phyloP scores from a whole-genome alignment of 2,797 vertebrate species.

The Scolopax bukidnonensis region DNA sequence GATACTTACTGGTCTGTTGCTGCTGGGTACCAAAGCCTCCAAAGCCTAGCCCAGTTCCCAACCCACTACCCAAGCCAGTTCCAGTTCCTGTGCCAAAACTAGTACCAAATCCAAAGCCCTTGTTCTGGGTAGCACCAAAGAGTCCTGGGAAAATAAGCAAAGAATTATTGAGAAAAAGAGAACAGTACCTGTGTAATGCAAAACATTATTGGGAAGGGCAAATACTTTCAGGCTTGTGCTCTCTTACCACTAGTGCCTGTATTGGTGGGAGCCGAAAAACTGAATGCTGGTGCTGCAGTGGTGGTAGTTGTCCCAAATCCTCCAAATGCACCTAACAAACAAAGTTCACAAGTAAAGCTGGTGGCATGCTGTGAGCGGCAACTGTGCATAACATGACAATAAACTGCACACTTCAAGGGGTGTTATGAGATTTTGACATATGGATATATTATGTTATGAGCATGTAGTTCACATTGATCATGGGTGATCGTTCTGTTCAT shows the following conservation, averaged over 20 bases:
- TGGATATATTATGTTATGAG: not conserved
- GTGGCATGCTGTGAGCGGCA: rapidly evolving
- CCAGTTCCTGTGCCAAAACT: constrained; percentile 85
- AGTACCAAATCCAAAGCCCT: constrained; percentile 93
- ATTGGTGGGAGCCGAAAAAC: constrained; percentile 88
- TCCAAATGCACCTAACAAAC: constrained; percentile 87
- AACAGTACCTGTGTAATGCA: not conserved
- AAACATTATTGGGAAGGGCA: not conserved
- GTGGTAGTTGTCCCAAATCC: constrained; percentile 90
- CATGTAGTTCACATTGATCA: not conserved
- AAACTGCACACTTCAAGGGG: not conserved
- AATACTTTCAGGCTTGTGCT: not conserved
- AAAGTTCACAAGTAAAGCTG: not conserved
- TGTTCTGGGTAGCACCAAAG: constrained; percentile 92
- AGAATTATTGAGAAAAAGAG: not conserved
- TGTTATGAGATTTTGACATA: constrained; percentile 27
- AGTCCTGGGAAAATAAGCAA: constrained; percentile 79
- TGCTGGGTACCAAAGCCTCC: constrained; percentile 90
- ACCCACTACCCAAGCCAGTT: constrained; percentile 86
- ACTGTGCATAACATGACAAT: not conserved
- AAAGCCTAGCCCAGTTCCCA: constrained; percentile 89
- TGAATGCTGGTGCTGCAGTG: constrained; percentile 86
- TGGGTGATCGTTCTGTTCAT: not conserved
- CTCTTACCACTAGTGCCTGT: constrained; percentile 82
- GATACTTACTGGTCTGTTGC: constrained; percentile 82